phyloP scores from a whole-genome alignment of 1,140 invertebrate genomes.

The Solenopsis invicta region DNA sequence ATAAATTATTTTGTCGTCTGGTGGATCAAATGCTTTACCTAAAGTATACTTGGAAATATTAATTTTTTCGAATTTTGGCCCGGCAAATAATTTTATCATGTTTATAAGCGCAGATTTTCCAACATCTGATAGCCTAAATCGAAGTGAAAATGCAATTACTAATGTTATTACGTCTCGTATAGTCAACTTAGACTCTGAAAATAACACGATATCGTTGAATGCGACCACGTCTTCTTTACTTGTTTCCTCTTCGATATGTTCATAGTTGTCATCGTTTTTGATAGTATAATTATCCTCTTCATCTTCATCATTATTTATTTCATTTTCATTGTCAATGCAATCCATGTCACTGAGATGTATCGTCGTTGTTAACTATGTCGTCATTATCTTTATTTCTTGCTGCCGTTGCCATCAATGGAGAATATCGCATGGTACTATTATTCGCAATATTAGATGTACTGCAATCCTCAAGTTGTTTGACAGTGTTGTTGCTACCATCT shows the following conservation, averaged over 20 bases:
- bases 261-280: slow-evolving; percentile 14
- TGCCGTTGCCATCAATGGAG: background rate
- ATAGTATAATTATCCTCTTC: slow-evolving; percentile 4
- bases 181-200: slow-evolving; percentile 21
- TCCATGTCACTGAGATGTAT: slow-evolving; percentile 3
- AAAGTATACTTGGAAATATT: slow-evolving; percentile 33
- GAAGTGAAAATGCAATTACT: background rate
- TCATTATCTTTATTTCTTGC: slow-evolving; percentile 19
- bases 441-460: slow-evolving; percentile 17
- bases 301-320: slow-evolving; percentile 8
- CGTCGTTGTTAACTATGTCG: slow-evolving; percentile 7
- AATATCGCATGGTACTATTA: slow-evolving; percentile 15
- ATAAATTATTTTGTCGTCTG: slow-evolving; percentile 24
- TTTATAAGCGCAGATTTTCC: slow-evolving; percentile 13
- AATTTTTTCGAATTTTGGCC: slow-evolving; percentile 20
- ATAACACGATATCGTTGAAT: slow-evolving; percentile 10
- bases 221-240: slow-evolving; percentile 12
- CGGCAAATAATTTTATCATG: slow-evolving; percentile 32
- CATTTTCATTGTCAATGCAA: slow-evolving; percentile 24
- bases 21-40: slow-evolving; percentile 4
- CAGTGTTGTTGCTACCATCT: background rate
- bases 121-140: slow-evolving; percentile 19
- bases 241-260: background rate
- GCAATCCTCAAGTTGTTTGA: background rate
- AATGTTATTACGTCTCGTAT: slow-evolving; percentile 16